Base-by-base conservation (phyloP, 1,140 invertebrate species). In the Periplaneta americana region DNA sequence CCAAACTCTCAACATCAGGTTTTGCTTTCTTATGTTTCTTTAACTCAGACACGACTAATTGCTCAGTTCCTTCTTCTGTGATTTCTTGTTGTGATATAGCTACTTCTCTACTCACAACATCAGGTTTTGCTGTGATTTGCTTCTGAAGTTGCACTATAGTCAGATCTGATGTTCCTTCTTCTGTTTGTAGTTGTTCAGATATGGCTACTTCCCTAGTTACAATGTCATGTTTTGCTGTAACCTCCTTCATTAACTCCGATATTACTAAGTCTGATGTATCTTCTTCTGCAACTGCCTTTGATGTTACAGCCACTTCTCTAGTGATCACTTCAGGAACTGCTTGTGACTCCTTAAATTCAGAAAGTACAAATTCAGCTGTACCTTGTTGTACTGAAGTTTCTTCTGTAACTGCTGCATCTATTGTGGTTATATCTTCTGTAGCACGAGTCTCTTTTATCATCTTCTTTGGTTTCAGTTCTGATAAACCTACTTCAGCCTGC, bases 1-100 rank as follows among this genome's bases (percentile, higher is more conserved):
- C 22, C 15, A 6, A 32, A 5, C 9, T 34, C 8, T 32, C 75
- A 34, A 75, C 17, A 9, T 75, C 75, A 33, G 31, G 32, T 75
- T 75, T 75, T 33, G 32, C 75, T 75, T 34, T 75, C 6, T 8
- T 18, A 10, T 34, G 28, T 10, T 75, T 75, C 2, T 75, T 10
- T 34, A 34, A 8, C 6, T 18, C 31, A 11, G 8, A 1, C 8
- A 34, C 34, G 33, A 11, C 13, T 3, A 75, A 75, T 0, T 75
- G 18, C 84, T 86, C 85, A 8, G 82, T 78, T 78, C 83, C 83
- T n/a, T 78, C 77, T 4, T 81, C 34, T 82, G 75, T 5, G 22
- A 34, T 22, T 32, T 77, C 28, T 34, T 81, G 74, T 81, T 82
- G 74, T 76, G 79, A 81, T 75, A 81, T 34, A 34, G 80, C 82